Evolutionary conservation across 2,888 invertebrate species (phyloP).

Genomic region (Lasioglossum vierecki): DNA sequence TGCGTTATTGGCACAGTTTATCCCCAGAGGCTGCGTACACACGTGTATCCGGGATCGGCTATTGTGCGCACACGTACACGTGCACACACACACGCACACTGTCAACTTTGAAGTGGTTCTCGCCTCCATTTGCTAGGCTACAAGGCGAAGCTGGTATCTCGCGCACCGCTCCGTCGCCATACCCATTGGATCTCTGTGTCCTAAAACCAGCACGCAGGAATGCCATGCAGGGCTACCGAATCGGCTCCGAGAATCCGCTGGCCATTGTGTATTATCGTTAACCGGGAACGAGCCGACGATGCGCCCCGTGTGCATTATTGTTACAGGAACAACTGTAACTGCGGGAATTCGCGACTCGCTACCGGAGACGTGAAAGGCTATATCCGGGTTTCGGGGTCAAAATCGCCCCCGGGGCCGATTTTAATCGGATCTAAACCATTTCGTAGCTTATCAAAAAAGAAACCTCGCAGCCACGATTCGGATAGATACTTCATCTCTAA

Average conservation of each 20-base stretch:
- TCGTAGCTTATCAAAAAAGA: background rate
- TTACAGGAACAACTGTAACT: constrained; percentile 6
- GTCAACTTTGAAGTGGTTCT: constrained; percentile 59
- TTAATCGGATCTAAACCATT: background rate
- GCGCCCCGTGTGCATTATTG: constrained; percentile 16
- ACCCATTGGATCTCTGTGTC: constrained; percentile 24
- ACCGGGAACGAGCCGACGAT: constrained; percentile 15
- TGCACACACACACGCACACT: constrained; percentile 5
- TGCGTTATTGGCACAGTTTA: constrained; percentile 60
- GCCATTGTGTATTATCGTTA: constrained; percentile 27
- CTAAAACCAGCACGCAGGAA: constrained; percentile 47
- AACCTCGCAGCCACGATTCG: background rate
- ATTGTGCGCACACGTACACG: constrained; percentile 21
- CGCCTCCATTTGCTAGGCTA: constrained; percentile 46
- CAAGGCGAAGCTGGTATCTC: constrained; percentile 50
- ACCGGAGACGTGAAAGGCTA: background rate
- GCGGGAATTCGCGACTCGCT: background rate
- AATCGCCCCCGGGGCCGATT: background rate
- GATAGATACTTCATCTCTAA: background rate
- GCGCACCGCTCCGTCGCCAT: constrained; percentile 25
- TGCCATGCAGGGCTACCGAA: constrained; percentile 20
- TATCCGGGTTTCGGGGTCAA: background rate
- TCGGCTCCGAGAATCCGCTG: constrained; percentile 20
- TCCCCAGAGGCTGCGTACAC: constrained; percentile 36
- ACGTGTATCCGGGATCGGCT: constrained; percentile 26